Evolutionary conservation across 2,113 vertebrate species (phyloP).

Genomic region (Hemibates koningsi): DNA sequence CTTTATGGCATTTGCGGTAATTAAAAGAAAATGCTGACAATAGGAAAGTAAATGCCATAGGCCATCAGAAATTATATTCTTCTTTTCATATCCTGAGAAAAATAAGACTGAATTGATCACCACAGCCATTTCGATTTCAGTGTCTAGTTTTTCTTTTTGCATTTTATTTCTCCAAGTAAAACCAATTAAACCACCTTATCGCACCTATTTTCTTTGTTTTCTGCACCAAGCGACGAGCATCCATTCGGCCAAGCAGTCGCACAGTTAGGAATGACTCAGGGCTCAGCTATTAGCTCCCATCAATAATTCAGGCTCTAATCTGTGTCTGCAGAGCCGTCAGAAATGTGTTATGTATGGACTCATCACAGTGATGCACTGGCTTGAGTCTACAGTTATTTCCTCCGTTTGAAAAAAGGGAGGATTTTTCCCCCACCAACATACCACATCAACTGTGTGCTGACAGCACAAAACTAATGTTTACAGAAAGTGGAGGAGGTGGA

Average conservation of each 20-base stretch:
- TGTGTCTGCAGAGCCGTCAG: slow-evolving; percentile 54
- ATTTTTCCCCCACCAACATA: background rate
- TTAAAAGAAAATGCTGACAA: background rate
- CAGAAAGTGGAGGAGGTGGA: background rate
- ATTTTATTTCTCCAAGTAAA: background rate
- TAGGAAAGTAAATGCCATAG: background rate
- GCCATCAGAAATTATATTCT: background rate
- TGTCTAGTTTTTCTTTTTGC: background rate
- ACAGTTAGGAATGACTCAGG: slow-evolving; percentile 20
- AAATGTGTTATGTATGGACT: slow-evolving; percentile 35
- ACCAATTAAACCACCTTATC: background rate
- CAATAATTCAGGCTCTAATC: slow-evolving; percentile 65
- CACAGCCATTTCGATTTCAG: background rate
- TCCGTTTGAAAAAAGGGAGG: background rate
- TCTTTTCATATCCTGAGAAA: background rate
- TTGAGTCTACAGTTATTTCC: background rate
- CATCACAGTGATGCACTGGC: slow-evolving; percentile 7
- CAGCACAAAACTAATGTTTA: background rate
- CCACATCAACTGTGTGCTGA: background rate
- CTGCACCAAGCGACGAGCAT: background rate
- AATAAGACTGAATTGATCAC: background rate
- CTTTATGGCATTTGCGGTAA: background rate
- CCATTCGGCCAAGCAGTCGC: background rate
- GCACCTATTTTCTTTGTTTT: background rate
- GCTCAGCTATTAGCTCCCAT: slow-evolving; percentile 49